phyloP scores from a whole-genome alignment of 2,113 vertebrate species.

The Actenoides hombroni region DNA sequence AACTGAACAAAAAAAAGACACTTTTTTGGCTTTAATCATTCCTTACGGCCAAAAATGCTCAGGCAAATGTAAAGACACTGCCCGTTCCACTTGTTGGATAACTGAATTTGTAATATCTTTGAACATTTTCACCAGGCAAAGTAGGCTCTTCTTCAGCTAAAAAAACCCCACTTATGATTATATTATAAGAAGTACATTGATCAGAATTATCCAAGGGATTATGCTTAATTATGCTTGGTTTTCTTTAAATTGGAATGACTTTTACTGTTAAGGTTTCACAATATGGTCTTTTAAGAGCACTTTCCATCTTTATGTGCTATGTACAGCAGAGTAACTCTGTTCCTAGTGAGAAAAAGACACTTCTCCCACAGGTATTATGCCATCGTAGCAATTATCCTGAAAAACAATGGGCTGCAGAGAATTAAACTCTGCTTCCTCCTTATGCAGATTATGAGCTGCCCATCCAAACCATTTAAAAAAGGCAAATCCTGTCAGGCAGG shows the following conservation, averaged over 20 bases:
- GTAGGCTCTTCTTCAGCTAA: background rate
- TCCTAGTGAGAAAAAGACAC: background rate
- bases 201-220: background rate
- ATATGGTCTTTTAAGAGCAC: background rate
- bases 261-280: background rate
- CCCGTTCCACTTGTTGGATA: background rate
- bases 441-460: background rate
- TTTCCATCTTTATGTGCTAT: background rate
- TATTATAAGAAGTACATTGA: background rate
- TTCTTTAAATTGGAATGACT: background rate
- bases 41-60: background rate
- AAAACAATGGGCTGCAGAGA: background rate
- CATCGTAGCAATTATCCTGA: constrained; percentile 28
- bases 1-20: background rate
- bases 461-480: background rate
- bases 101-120: background rate
- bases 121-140: background rate
- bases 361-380: constrained; percentile 8
- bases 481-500: background rate
- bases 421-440: constrained; percentile 7
- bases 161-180: background rate
- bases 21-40: background rate
- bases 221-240: background rate
- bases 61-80: background rate
- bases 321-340: background rate